Evolutionary conservation across 2,113 vertebrate species (phyloP).

Genomic region (Ramphastos sulfuratus): DNA sequence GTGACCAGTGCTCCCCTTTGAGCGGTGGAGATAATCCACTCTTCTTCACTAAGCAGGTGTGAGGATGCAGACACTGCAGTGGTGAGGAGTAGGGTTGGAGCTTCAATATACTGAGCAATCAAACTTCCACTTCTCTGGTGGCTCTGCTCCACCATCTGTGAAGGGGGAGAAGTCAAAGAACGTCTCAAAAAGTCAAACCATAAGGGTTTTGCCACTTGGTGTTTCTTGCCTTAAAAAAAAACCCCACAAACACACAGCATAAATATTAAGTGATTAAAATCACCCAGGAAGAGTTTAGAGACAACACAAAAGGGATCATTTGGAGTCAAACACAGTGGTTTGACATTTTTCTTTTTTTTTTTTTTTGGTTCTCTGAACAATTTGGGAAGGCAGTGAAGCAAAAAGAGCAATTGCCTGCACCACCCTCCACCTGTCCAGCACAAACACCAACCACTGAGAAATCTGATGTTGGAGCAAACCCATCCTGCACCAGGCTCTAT

Average conservation of each 20-base stretch:
- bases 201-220: not conserved
- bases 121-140: not conserved
- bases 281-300: not conserved
- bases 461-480: not conserved
- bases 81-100: not conserved
- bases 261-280: not conserved
- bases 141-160: not conserved
- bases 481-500: not conserved
- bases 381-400: slow-evolving; percentile 15
- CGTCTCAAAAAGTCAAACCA: not conserved
- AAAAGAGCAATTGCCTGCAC: not conserved
- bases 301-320: not conserved
- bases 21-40: not conserved
- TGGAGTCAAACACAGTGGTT: not conserved
- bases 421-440: slow-evolving; percentile 1
- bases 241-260: not conserved
- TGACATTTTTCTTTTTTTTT: too few species aligned
- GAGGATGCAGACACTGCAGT: not conserved
- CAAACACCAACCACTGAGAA: not conserved
- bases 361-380: slow-evolving; percentile 27
- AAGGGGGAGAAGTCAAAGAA: not conserved
- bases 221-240: not conserved
- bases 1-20: not conserved
- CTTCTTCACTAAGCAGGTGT: not conserved
- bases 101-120: not conserved